phyloP scores from a whole-genome alignment of 2,888 invertebrate species.

The Omphaloscelis lunosa region DNA sequence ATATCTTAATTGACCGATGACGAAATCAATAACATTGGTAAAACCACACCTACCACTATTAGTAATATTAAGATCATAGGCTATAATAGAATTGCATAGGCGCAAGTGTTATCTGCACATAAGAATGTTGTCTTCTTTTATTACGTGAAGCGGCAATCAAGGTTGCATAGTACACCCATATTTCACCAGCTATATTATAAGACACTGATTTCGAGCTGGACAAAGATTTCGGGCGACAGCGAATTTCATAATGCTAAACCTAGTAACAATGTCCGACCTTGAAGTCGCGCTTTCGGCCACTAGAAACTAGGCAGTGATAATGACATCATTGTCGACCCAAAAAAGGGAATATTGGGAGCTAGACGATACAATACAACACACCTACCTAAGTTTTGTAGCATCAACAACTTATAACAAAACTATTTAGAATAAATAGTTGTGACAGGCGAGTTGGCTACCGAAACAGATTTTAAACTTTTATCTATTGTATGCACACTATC shows the following conservation, averaged over 20 bases:
- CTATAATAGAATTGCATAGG: not conserved
- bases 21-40: constrained; percentile 33
- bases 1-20: constrained; percentile 47
- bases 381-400: not conserved
- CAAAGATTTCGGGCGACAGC: too few relatives aligned
- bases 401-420: constrained; percentile 35
- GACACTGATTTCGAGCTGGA: too few relatives aligned
- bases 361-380: not conserved
- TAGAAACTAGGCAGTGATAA: not conserved
- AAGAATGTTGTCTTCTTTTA: too few relatives aligned
- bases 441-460: constrained; percentile 87
- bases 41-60: constrained; percentile 33
- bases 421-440: constrained; percentile 74
- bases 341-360: not conserved
- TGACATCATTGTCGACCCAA: not conserved
- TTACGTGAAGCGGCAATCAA: too few relatives aligned
- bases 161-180: too few relatives aligned
- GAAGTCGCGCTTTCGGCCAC: not conserved
- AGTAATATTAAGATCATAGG: not conserved
- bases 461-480: constrained; percentile 85
- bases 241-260: too few relatives aligned
- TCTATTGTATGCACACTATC: constrained; percentile 85
- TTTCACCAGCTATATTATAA: too few relatives aligned
- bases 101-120: too few relatives aligned
- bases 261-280: too few relatives aligned